A percentile compares a stretch with the other conserved stretches of the same genome.
Conservation (phyloP, 2,888 invertebrate species). For the Sphecodes monilicornis region DNA sequence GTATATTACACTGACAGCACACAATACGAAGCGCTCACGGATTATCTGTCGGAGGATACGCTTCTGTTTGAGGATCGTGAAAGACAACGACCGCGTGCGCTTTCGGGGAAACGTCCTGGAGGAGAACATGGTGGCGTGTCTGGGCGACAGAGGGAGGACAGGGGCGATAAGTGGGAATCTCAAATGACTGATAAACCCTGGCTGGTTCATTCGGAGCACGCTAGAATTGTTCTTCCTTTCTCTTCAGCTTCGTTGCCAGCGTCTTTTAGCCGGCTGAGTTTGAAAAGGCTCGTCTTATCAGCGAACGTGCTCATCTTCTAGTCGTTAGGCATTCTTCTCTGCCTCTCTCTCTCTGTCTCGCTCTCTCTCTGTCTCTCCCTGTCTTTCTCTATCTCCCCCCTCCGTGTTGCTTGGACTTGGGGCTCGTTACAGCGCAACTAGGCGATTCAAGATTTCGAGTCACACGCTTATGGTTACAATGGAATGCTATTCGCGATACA, state of each 20-base stretch:
- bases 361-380: neutral
- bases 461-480: slow-evolving; percentile 22
- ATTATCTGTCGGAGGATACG: slow-evolving; percentile 21
- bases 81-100: slow-evolving; percentile 1
- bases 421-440: slow-evolving; percentile 19
- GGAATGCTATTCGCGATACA: neutral
- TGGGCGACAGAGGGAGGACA: neutral
- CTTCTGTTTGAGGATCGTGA: slow-evolving; percentile 15
- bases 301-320: slow-evolving; percentile 73
- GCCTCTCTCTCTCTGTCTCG: neutral
- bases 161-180: slow-evolving; percentile 55
- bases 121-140: neutral
- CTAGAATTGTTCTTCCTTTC: slow-evolving; percentile 24
- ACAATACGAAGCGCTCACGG: no score
- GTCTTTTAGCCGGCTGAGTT: slow-evolving; percentile 56
- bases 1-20: no score
- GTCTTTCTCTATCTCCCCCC: no score
- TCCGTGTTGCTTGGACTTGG: neutral
- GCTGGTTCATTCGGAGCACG: slow-evolving; percentile 22
- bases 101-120: neutral
- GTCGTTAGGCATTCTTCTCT: slow-evolving; percentile 75
- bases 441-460: slow-evolving; percentile 21
- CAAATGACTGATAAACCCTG: slow-evolving; percentile 67
- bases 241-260: slow-evolving; percentile 39
- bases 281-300: slow-evolving; percentile 72